These are phyloP conservation scores for Morpho achilles DNA, from an alignment of 2,888 invertebrate genomes.

Conservation along the genomic window DNA sequence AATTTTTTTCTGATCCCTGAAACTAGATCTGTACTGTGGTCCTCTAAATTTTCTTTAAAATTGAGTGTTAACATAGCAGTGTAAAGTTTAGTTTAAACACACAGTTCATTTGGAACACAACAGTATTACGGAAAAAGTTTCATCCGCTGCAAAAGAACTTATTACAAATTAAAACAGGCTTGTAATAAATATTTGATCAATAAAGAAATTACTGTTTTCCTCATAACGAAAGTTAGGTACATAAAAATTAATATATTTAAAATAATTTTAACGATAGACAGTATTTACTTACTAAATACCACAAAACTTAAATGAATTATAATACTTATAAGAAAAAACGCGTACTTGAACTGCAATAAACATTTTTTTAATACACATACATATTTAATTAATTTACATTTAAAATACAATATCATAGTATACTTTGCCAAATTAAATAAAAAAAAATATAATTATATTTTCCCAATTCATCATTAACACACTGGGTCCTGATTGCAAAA, in stretches of 20 bases:
- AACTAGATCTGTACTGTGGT: slow-evolving; percentile 22
- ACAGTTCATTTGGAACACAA: too few relatives aligned
- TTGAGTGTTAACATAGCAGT: slow-evolving; percentile 25
- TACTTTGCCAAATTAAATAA: slow-evolving; percentile 34
- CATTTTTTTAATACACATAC: not conserved
- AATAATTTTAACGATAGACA: too few relatives aligned
- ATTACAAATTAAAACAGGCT: too few relatives aligned
- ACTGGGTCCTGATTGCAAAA: slow-evolving; percentile 34
- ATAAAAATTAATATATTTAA: too few relatives aligned
- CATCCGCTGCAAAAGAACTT: too few relatives aligned
- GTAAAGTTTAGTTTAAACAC: not conserved
- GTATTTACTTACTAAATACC: too few relatives aligned
- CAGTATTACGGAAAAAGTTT: too few relatives aligned
- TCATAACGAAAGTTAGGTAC: too few relatives aligned
- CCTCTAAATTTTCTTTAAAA: slow-evolving; percentile 14
- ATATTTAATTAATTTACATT: not conserved
- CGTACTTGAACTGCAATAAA: not conserved
- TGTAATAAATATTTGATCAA: too few relatives aligned
- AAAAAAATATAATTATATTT: slow-evolving; percentile 43
- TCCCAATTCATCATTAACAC: slow-evolving; percentile 31
- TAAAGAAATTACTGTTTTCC: too few relatives aligned
- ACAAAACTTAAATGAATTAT: not conserved
- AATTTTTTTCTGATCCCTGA: slow-evolving; percentile 19
- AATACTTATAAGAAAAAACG: slow-evolving; percentile 1
- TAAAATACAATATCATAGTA: slow-evolving; percentile 1